phyloP scores from a whole-genome alignment of 2,113 vertebrate genomes.

The Podarcis raffonei region DNA sequence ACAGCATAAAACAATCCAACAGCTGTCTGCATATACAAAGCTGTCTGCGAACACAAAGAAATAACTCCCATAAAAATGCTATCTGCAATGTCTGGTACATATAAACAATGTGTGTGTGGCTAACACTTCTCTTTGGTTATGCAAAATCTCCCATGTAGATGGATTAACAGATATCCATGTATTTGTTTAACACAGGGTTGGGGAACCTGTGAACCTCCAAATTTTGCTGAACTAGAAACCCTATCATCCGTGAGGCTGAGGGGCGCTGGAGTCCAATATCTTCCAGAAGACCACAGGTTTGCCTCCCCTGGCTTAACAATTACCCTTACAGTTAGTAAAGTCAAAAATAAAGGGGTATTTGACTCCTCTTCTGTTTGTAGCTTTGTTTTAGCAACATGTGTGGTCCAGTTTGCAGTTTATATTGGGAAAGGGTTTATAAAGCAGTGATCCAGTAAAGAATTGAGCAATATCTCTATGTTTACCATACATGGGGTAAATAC shows the following conservation, averaged over 20 bases:
- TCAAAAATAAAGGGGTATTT: slow-evolving; percentile 11
- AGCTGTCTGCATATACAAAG: slow-evolving; percentile 14
- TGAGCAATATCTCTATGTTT: slow-evolving; percentile 72
- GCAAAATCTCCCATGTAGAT: slow-evolving; percentile 36
- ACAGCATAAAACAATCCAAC: slow-evolving; percentile 24
- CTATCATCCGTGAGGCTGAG: too few species aligned
- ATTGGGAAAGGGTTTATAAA: slow-evolving; percentile 73
- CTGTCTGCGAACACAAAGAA: slow-evolving; percentile 2
- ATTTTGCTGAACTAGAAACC: too few species aligned
- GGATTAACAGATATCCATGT: slow-evolving; percentile 56
- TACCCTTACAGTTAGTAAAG: slow-evolving; percentile 31
- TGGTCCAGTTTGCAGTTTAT: slow-evolving; percentile 76
- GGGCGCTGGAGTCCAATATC: background rate
- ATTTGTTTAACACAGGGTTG: slow-evolving; percentile 28
- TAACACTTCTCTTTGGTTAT: slow-evolving; percentile 36
- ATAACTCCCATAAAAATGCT: slow-evolving; percentile 44
- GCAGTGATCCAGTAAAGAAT: slow-evolving; percentile 62
- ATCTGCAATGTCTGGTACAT: slow-evolving; percentile 54
- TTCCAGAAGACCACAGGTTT: background rate
- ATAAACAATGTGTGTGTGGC: slow-evolving; percentile 18
- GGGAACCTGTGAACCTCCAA: too few species aligned
- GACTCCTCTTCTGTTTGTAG: slow-evolving; percentile 39
- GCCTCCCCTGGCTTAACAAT: slow-evolving; percentile 9
- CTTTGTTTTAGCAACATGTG: slow-evolving; percentile 71
- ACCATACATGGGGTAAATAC: slow-evolving; percentile 55